These are phyloP conservation scores for Meloidogyne floridensis DNA, from an alignment of 1,140 invertebrate species.

Conservation along the genomic window DNA sequence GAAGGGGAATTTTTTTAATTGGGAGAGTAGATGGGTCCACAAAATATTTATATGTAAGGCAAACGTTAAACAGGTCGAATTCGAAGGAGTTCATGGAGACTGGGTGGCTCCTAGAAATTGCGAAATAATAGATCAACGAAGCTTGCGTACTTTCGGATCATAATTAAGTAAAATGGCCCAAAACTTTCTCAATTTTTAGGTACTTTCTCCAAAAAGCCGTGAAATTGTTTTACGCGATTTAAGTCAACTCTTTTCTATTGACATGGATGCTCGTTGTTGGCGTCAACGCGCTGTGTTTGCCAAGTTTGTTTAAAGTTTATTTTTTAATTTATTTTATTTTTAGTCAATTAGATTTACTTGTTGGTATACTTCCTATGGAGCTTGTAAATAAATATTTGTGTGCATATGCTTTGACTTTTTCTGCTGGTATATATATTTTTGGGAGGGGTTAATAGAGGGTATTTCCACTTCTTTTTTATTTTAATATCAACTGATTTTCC, in stretches of 20 bases:
- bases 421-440: slow-evolving; percentile 22
- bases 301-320: slow-evolving; percentile 19
- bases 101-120: too few relatives aligned
- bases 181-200: slow-evolving; percentile 10
- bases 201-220: slow-evolving; percentile 31
- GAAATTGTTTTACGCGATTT: slow-evolving; percentile 29
- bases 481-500: too few relatives aligned
- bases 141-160: too few relatives aligned
- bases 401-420: slow-evolving; percentile 37
- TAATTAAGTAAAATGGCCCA: too few relatives aligned
- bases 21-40: too few relatives aligned
- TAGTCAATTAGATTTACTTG: slow-evolving; percentile 28
- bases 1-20: neutral
- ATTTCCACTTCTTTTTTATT: too few relatives aligned
- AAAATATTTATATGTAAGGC: too few relatives aligned
- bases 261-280: slow-evolving; percentile 21
- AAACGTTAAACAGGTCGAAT: too few relatives aligned
- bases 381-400: slow-evolving; percentile 37
- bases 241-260: slow-evolving; percentile 32
- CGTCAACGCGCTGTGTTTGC: slow-evolving; percentile 36
- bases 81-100: too few relatives aligned
- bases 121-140: too few relatives aligned
- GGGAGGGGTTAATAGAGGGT: too few relatives aligned
- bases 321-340: slow-evolving; percentile 24
- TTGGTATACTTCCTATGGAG: slow-evolving; percentile 16